phyloP scores from a whole-genome alignment of 2,797 vertebrate genomes.

The Lepus townsendii region DNA sequence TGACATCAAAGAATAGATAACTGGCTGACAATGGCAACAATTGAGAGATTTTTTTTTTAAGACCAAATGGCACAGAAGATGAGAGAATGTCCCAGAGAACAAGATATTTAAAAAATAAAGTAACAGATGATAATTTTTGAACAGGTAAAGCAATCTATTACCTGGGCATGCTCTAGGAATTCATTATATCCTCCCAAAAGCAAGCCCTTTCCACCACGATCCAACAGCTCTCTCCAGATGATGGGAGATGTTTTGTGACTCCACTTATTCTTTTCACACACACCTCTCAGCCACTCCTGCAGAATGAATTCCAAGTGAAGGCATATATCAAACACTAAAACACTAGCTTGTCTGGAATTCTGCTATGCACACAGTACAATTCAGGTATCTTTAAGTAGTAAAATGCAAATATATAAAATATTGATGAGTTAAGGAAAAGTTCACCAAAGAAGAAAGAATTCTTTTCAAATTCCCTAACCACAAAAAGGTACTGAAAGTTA shows the following conservation, averaged over 20 bases:
- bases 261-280: slow-evolving; percentile 93
- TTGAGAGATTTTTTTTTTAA: background rate
- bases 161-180: slow-evolving; percentile 95
- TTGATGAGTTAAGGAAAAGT: background rate
- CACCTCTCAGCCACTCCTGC: slow-evolving; percentile 92
- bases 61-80: background rate
- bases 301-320: slow-evolving; percentile 43
- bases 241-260: slow-evolving; percentile 92
- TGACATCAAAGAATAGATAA: background rate
- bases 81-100: slow-evolving; percentile 10
- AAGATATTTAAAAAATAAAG: background rate
- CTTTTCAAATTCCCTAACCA: slow-evolving; percentile 22
- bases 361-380: background rate
- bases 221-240: slow-evolving; percentile 96
- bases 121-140: background rate
- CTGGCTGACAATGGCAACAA: slow-evolving; percentile 31
- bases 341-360: background rate
- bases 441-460: slow-evolving; percentile 42
- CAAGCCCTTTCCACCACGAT: slow-evolving; percentile 93
- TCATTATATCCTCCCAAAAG: slow-evolving; percentile 94
- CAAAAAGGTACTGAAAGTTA: background rate
- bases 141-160: slow-evolving; percentile 78
- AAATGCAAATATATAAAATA: slow-evolving; percentile 52
- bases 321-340: slow-evolving; percentile 16
- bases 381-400: background rate